phyloP scores from a whole-genome alignment of 2,888 invertebrate species.

The Falcaria lacertinaria region DNA sequence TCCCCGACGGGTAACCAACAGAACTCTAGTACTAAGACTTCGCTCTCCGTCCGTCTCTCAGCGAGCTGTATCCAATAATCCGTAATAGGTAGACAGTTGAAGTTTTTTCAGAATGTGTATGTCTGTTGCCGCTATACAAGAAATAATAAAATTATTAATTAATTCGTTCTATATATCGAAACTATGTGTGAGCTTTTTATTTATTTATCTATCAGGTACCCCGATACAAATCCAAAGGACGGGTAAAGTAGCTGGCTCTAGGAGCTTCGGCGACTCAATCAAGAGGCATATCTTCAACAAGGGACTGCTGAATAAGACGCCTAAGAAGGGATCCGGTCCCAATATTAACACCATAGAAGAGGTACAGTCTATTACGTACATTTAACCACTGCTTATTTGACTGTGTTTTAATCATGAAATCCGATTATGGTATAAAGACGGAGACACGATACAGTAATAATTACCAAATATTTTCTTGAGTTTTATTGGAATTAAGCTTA shows the following conservation, averaged over 20 bases:
- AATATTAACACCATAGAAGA: constrained; percentile 61
- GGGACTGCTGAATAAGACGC: constrained; percentile 75
- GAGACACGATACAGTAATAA: background rate
- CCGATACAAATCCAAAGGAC: constrained; percentile 84
- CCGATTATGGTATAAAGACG: background rate
- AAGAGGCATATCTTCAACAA: constrained; percentile 92
- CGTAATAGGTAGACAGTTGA: no score
- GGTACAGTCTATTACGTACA: constrained; percentile 43
- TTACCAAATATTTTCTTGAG: no score
- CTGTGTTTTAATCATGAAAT: background rate
- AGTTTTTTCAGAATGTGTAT: no score
- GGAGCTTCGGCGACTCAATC: constrained; percentile 90
- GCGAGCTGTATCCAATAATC: no score
- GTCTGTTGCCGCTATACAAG: no score
- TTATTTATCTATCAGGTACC: constrained; percentile 72
- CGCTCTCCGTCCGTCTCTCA: no score
- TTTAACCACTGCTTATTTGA: background rate
- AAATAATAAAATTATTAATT: background rate
- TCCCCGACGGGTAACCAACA: no score
- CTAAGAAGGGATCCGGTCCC: constrained; percentile 70
- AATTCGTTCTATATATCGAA: constrained; percentile 1
- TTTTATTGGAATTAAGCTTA: no score
- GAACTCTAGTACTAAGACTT: no score
- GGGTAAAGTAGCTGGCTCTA: constrained; percentile 79
- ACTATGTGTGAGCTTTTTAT: no score